These are phyloP conservation scores for Leucopternis melanops DNA, from an alignment of 2,113 vertebrate genomes.

Conservation along the genomic window DNA sequence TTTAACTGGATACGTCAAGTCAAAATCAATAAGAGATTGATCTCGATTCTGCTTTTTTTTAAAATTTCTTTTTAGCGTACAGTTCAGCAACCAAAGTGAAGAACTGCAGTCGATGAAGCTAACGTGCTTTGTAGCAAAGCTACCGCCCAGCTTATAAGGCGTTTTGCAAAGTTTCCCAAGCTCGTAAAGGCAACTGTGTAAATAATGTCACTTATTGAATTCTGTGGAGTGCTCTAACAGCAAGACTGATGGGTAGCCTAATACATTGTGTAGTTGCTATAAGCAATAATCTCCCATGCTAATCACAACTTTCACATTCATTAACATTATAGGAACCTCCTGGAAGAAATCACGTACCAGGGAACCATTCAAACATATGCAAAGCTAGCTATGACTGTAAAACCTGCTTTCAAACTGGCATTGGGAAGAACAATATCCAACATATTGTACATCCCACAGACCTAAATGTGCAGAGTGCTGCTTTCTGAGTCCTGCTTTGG, in stretches of 20 bases:
- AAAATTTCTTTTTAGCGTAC: constrained; percentile 40
- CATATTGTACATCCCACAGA: neutral
- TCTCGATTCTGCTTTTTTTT: neutral
- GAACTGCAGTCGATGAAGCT: neutral
- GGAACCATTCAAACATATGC: neutral
- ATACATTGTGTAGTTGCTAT: neutral
- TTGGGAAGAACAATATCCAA: neutral
- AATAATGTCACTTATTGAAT: constrained; percentile 11
- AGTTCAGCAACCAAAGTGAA: constrained; percentile 39
- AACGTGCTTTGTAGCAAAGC: constrained; percentile 6
- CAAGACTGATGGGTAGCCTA: constrained; percentile 14
- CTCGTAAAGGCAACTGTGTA: neutral
- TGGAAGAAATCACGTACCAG: neutral
- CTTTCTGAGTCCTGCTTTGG: neutral
- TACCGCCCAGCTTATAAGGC: neutral
- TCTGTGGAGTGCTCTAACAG: neutral
- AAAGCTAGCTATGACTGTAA: neutral
- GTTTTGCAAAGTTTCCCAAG: neutral
- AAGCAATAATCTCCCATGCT: constrained; percentile 12
- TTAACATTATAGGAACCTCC: neutral
- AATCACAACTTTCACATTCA: constrained; percentile 33
- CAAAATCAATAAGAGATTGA: constrained; percentile 65
- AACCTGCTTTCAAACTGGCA: neutral
- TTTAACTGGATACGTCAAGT: constrained; percentile 43
- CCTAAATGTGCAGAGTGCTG: neutral